These are phyloP conservation scores for Drosophila bocqueti DNA, from an alignment of 1,140 invertebrate genomes.

Conservation along the genomic window DNA sequence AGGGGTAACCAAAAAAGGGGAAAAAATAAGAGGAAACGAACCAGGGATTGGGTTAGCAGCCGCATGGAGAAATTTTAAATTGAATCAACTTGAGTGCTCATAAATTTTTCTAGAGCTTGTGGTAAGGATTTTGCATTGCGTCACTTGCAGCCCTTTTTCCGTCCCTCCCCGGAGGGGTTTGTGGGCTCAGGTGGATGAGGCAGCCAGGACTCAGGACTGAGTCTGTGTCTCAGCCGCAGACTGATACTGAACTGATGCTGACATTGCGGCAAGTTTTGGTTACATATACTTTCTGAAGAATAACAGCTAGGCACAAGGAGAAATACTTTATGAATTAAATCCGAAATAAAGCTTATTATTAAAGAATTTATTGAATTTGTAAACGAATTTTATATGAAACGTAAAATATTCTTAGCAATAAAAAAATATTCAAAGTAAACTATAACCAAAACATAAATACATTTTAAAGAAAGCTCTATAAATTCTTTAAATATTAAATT, in stretches of 20 bases:
- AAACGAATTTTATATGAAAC: neutral
- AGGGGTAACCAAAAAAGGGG: neutral
- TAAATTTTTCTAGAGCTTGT: conserved; percentile 69
- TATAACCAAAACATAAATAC: too few relatives aligned
- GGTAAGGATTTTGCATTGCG: conserved; percentile 54
- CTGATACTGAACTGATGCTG: conserved; percentile 49
- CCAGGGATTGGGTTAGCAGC: conserved; percentile 14
- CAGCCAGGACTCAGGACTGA: conserved; percentile 17
- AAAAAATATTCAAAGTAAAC: too few relatives aligned
- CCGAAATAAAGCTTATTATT: neutral
- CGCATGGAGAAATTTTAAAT: conserved; percentile 61
- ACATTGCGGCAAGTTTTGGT: conserved; percentile 62
- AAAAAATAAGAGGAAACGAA: neutral
- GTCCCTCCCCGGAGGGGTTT: neutral
- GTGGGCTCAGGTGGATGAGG: conserved; percentile 20
- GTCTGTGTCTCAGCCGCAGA: conserved; percentile 19
- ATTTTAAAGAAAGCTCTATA: too few relatives aligned
- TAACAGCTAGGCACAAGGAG: conserved; percentile 3
- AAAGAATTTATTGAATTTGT: neutral
- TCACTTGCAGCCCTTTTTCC: conserved; percentile 66
- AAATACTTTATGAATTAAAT: neutral
- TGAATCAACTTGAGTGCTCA: conserved; percentile 80
- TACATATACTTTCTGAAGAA: conserved; percentile 56
- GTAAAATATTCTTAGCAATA: too few relatives aligned
- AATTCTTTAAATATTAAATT: too few relatives aligned